Conservation (phyloP, 2,113 vertebrate genomes). For the Perca fluviatilis region DNA sequence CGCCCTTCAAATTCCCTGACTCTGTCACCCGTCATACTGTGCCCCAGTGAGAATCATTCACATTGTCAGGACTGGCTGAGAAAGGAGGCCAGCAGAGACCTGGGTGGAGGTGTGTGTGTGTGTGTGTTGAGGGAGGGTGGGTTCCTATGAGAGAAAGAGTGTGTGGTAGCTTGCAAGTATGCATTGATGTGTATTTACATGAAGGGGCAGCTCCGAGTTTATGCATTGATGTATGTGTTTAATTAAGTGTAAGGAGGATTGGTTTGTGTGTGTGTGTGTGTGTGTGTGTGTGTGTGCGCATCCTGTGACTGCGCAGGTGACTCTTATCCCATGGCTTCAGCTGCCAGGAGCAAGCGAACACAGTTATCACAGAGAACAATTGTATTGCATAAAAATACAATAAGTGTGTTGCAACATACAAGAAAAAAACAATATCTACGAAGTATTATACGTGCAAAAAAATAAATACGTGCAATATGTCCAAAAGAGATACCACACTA, state of each 20-base stretch:
- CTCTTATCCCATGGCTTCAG: no score
- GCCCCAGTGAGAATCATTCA: slow-evolving; percentile 74
- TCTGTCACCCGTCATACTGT: slow-evolving; percentile 74
- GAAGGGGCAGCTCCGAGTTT: neutral
- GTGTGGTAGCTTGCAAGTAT: neutral
- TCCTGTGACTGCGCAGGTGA: no score
- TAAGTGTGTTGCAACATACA: no score
- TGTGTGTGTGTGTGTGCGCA: neutral
- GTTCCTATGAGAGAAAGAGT: neutral
- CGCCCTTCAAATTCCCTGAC: slow-evolving; percentile 1
- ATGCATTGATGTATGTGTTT: neutral
- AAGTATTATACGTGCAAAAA: no score
- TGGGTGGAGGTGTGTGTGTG: slow-evolving; percentile 29
- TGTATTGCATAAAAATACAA: no score
- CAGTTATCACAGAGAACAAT: no score
- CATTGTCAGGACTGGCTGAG: slow-evolving; percentile 71
- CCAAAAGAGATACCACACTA: no score
- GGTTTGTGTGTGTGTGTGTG: neutral
- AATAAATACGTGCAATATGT: no score
- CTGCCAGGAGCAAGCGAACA: no score
- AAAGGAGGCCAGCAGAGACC: slow-evolving; percentile 65
- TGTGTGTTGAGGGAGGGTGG: neutral
- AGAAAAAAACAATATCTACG: no score
- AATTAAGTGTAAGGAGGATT: no score
- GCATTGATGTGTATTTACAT: slow-evolving; percentile 4